Percentiles rank a stretch among this genome's conserved stretches.
These are phyloP conservation scores for Ceratothoa steindachneri DNA, from an alignment of 2,888 invertebrate species.

Conservation along the genomic window DNA sequence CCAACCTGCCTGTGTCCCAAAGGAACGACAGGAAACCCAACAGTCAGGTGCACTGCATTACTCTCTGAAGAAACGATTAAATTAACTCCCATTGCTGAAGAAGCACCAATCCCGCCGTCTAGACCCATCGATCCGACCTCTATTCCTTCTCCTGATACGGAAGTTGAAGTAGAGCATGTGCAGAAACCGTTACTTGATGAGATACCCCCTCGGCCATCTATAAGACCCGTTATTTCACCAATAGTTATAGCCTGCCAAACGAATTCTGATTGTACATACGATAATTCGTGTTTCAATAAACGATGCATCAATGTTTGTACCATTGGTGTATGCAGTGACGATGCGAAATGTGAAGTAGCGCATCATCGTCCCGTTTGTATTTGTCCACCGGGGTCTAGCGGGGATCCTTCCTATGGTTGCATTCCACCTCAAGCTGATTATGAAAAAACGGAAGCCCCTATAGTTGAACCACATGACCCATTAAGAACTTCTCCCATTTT, in stretches of 20 bases:
- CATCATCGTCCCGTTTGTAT: constrained; percentile 80
- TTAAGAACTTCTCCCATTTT: constrained; percentile 8
- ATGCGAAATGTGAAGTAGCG: constrained; percentile 78
- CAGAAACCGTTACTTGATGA: constrained; percentile 17
- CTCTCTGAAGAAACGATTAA: constrained; percentile 8
- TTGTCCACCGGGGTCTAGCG: constrained; percentile 68
- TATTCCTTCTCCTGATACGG: constrained; percentile 5
- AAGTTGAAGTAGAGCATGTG: neutral
- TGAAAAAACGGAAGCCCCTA: constrained; percentile 13
- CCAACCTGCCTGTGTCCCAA: constrained; percentile 25
- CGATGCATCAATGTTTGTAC: constrained; percentile 54
- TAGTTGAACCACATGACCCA: constrained; percentile 5
- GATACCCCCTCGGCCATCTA: constrained; percentile 3
- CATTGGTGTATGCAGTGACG: constrained; percentile 77
- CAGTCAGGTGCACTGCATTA: constrained; percentile 32
- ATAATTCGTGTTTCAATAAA: constrained; percentile 36
- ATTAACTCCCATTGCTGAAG: constrained; percentile 51
- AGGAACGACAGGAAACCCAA: constrained; percentile 36
- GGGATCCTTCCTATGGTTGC: constrained; percentile 64
- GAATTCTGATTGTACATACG: constrained; percentile 45
- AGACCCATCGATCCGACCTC: constrained; percentile 11
- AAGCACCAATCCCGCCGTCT: constrained; percentile 69
- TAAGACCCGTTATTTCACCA: constrained; percentile 15
- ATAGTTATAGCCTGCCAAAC: constrained; percentile 51
- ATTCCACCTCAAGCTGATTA: constrained; percentile 16